Percentiles rank a stretch among this genome's conserved stretches.
phyloP scores from a whole-genome alignment of 2,797 vertebrate species.

The Salarias fasciatus region DNA sequence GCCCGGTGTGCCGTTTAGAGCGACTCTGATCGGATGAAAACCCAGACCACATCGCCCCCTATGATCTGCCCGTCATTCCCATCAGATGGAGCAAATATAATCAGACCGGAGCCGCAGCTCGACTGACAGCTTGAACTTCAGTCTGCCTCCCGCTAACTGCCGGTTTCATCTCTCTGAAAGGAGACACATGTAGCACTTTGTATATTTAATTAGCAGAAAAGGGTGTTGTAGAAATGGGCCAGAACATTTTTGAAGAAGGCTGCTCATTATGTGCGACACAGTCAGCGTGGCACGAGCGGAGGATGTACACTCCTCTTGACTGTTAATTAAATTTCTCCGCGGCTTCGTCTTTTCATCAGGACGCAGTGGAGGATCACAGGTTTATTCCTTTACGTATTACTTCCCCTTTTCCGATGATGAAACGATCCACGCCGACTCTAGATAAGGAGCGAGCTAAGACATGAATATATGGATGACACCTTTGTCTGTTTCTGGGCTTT shows the following conservation, averaged over 20 bases:
- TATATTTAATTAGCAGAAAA: conserved; percentile 38
- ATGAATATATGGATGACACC: too few relatives aligned
- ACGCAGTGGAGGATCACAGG: conserved; percentile 1
- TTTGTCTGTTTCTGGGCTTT: too few relatives aligned
- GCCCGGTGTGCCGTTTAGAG: too few relatives aligned
- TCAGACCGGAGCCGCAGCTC: too few relatives aligned
- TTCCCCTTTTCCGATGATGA: conserved; percentile 29
- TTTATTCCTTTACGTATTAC: not conserved
- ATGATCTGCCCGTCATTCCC: too few relatives aligned
- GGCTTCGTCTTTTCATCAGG: conserved; percentile 17
- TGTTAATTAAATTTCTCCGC: conserved; percentile 39
- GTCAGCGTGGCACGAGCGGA: conserved; percentile 14
- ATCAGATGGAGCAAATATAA: too few relatives aligned
- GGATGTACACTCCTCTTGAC: conserved; percentile 23
- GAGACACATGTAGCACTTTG: not conserved
- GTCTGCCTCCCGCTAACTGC: conserved; percentile 9
- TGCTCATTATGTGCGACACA: conserved; percentile 28
- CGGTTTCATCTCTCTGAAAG: conserved; percentile 8
- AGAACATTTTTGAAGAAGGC: conserved; percentile 14
- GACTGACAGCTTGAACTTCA: conserved; percentile 18
- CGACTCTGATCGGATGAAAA: too few relatives aligned
- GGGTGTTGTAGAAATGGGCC: not conserved
- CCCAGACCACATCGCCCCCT: too few relatives aligned
- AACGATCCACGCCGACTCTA: too few relatives aligned
- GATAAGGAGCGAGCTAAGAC: conserved; percentile 23